Conservation (phyloP, 2,888 invertebrate species). For the Clepsis dumicolana region DNA sequence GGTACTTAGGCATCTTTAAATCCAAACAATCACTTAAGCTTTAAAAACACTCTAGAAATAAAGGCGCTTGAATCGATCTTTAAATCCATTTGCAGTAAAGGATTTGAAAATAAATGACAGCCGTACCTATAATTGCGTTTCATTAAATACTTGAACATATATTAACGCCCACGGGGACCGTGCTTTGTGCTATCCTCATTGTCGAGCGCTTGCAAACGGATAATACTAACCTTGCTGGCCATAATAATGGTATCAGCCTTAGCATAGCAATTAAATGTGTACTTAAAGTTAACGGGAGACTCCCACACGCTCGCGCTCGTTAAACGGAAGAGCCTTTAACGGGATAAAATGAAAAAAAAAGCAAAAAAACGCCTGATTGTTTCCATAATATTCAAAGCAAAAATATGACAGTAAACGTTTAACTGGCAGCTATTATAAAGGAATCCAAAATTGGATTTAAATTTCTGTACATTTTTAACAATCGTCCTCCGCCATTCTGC, state of each 20-base stretch:
- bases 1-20: slow-evolving; percentile 1
- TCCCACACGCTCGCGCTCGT: slow-evolving; percentile 27
- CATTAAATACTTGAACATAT: slow-evolving; percentile 37
- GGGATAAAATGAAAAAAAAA: neutral
- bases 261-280: slow-evolving; percentile 36
- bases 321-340: neutral
- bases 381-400: neutral
- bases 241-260: slow-evolving; percentile 34
- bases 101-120: slow-evolving; percentile 33
- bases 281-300: slow-evolving; percentile 38
- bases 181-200: slow-evolving; percentile 32
- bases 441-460: slow-evolving; percentile 39
- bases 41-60: slow-evolving; percentile 1
- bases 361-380: neutral
- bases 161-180: slow-evolving; percentile 39
- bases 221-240: slow-evolving; percentile 29
- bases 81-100: neutral
- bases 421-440: slow-evolving; percentile 22
- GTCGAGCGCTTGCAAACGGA: slow-evolving; percentile 30
- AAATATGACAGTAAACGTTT: slow-evolving; percentile 27
- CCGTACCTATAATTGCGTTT: slow-evolving; percentile 33
- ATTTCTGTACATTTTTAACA: slow-evolving; percentile 73
- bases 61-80: neutral
- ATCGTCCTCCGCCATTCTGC: slow-evolving; percentile 68
- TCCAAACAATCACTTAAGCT: slow-evolving; percentile 9